These are phyloP conservation scores for Esox niger DNA, from an alignment of 2,113 vertebrate genomes.

Conservation along the genomic window DNA sequence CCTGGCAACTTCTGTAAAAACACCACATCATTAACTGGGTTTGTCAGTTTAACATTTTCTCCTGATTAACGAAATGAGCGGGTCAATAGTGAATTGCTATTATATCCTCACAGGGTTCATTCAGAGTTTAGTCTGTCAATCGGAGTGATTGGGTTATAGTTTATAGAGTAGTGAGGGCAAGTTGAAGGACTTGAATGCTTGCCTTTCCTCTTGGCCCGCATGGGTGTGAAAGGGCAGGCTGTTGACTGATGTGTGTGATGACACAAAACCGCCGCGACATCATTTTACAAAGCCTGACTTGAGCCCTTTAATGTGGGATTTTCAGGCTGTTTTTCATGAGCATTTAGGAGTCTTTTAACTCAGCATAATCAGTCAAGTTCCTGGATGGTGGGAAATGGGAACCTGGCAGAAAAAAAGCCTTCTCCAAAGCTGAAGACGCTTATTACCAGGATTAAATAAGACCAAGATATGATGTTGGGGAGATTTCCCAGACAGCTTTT, in stretches of 20 bases:
- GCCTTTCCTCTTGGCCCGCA: neutral
- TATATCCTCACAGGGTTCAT: constrained; percentile 9
- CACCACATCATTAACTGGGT: neutral
- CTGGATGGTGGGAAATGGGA: constrained; percentile 15
- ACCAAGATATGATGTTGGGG: constrained; percentile 10
- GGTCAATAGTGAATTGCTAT: constrained; percentile 4
- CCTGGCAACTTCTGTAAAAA: constrained; percentile 12
- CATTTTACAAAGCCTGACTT: neutral
- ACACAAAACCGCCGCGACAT: constrained; percentile 6
- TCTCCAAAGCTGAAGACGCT: constrained; percentile 12
- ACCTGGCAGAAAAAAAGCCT: constrained; percentile 22
- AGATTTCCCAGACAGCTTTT: constrained; percentile 27
- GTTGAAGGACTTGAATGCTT: neutral
- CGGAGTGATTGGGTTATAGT: neutral
- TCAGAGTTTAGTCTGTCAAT: constrained; percentile 1
- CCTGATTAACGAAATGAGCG: too few species aligned
- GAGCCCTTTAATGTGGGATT: neutral
- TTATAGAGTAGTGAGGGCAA: neutral
- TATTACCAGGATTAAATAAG: constrained; percentile 19
- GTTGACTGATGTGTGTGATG: constrained; percentile 27
- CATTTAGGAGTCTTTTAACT: constrained; percentile 22
- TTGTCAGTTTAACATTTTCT: constrained; percentile 15
- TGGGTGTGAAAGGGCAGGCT: neutral
- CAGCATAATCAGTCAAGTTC: constrained; percentile 26
- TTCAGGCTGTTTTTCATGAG: constrained; percentile 20